A percentile compares a stretch with the other conserved stretches of the same genome.
Conservation (phyloP, 2,113 vertebrate species). For the Ammodramus savannarum region DNA sequence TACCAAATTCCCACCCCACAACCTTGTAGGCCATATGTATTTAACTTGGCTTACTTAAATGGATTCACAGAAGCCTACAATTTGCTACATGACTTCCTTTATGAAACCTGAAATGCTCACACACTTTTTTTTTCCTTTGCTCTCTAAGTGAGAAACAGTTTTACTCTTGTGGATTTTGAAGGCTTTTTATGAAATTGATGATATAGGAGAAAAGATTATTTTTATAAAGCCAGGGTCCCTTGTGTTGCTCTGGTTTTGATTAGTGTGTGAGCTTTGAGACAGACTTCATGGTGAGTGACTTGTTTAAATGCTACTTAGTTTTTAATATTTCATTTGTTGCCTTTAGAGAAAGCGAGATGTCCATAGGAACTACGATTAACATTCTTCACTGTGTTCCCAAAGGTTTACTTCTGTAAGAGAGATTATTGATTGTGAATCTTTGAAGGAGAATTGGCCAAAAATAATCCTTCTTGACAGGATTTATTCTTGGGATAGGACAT, state of each 20-base stretch:
- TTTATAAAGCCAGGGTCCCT: slow-evolving; percentile 40
- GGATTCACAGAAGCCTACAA: neutral
- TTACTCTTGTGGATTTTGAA: slow-evolving; percentile 50
- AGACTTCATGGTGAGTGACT: slow-evolving; percentile 32
- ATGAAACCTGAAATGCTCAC: slow-evolving; percentile 2
- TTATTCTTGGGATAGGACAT: slow-evolving; percentile 31
- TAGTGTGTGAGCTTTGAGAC: slow-evolving; percentile 10
- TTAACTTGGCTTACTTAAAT: slow-evolving; percentile 28
- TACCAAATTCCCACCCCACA: slow-evolving; percentile 3
- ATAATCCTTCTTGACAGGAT: slow-evolving; percentile 54
- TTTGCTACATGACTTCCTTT: slow-evolving; percentile 41
- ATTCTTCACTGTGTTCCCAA: neutral
- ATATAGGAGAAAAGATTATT: slow-evolving; percentile 35
- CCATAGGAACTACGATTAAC: neutral
- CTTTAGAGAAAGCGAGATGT: slow-evolving; percentile 51
- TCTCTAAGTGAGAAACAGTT: slow-evolving; percentile 15
- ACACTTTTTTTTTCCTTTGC: neutral
- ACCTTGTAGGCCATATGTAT: neutral
- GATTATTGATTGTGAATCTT: slow-evolving; percentile 53
- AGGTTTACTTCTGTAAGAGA: slow-evolving; percentile 32
- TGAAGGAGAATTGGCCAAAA: slow-evolving; percentile 50
- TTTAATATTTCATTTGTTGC: slow-evolving; percentile 55
- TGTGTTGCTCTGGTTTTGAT: slow-evolving; percentile 41
- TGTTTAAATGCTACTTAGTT: slow-evolving; percentile 59
- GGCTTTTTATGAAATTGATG: slow-evolving; percentile 56